Evolutionary conservation across 2,797 vertebrate genomes (phyloP), one percentile per base, ranked within the genome.

Genomic region (Rhinogobio ventralis): DNA sequence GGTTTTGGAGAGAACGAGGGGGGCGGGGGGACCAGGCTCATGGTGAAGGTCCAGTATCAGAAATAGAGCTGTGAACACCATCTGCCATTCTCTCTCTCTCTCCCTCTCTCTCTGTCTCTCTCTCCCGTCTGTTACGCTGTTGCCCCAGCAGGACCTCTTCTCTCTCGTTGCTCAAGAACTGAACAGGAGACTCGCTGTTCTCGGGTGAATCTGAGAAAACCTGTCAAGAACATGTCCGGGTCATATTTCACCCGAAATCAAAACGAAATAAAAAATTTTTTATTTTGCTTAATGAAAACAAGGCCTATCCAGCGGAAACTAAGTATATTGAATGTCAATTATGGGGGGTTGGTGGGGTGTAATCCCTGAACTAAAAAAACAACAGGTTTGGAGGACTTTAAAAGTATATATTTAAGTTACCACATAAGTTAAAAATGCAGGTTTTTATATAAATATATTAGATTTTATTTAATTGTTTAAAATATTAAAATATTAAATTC

Each of bases 51-150:
- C 95, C 95, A 95, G 94, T 92, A 94, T 96, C 94, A 95, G 95
- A 96, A 96, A 96, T 96, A 96, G 95, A 96, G 95, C 94, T 95
- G 95, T 95, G 95, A 96, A 95, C 95, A 95, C 95, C 95, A 96
- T 96, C 95, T 96, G 95, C 95, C 95, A 93, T 93, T 69, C 53
- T 55, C 79, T 80, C 64, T 17, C 76, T 73, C 19, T 87, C 33
- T 79, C 62, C 11, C 75, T 76, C 13, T 83, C 51, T 78, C 66
- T 72, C 17, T 39, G 66, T 49, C 42, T 81, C 82, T 83, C 72
- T 73, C 74, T 45, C 55, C 94, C 95, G 93, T 96, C 95, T 95
- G 94, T 95, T 95, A 94, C 57, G 45, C 85, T 86, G 87, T 86
- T 78, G 93, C 93, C 93, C 93, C 93, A 94, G 84, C 45, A 64